Base-by-base conservation (phyloP, 30 jellyfish, hydroid and myxozoan species). In the Clytia hemisphaerica region DNA sequence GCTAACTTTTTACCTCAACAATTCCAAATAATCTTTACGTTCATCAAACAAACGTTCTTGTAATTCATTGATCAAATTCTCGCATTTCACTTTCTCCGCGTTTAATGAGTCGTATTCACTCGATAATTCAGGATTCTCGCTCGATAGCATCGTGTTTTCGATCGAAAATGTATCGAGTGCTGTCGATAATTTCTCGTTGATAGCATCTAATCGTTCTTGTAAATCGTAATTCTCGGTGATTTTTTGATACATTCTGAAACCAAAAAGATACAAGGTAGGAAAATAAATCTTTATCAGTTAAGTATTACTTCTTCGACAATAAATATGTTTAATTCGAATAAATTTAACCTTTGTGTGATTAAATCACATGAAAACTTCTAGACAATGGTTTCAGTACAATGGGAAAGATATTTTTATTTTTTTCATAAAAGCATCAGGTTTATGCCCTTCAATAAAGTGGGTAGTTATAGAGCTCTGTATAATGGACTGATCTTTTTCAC, bases 21-120 rank as follows among this genome's bases (percentile, higher is more conserved):
- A 74, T 31, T 80, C 94, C 24, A 88, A 74, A 76, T 88, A 88
- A 24, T 78, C 92, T 29, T 54, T 67, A 36, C 86, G 48, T 37
- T 88, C 97, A 2, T 79, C 77, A 37, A 60, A 86, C 46, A 88
- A 29, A 18, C 83, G 59, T 40, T 73, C 53, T 18, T 76, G 63
- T 34, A 88, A 65, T 16, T 63, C 80, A 12, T 60, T 61, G 6
- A 80, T 71, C 33, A 71, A 81, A 50, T 57, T 45, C 3, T 88
- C 91, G 49, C 93, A 88, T 57, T 72, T 66, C 37, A 53, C 82
- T 47, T 79, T 88, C 68, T 68, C 45, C 21, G 44, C 51, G 12
- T 71, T 73, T 3, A 78, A 60, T 19, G 72, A 75, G 34, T 79
- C 92, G 45, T 79, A 12, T 46, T 88, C 97, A n/a, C 47, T 21